Evolutionary conservation across 2,113 vertebrate species (phyloP).

Genomic region (Trematocara variabile): DNA sequence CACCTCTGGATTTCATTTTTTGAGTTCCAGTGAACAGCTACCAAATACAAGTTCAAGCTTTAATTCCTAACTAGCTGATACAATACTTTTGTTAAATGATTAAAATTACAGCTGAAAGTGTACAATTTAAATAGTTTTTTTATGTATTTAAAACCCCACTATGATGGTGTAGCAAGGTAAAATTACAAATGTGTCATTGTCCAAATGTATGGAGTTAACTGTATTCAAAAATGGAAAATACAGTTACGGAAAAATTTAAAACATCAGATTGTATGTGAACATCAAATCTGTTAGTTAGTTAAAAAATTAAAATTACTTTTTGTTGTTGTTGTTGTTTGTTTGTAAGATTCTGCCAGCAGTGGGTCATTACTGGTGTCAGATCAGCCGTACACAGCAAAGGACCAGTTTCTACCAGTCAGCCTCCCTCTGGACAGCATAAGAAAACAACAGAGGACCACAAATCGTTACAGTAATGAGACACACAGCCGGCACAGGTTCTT

Average conservation of each 20-base stretch:
- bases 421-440: not conserved
- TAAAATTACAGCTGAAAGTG: not conserved
- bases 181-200: not conserved
- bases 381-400: conserved; percentile 7
- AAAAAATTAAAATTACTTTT: not conserved
- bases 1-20: not conserved
- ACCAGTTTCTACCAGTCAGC: not conserved
- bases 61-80: not conserved
- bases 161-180: not conserved
- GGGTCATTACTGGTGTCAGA: conserved; percentile 42
- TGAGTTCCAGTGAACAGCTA: not conserved
- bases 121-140: not conserved
- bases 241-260: not conserved
- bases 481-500: not conserved
- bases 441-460: not conserved
- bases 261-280: not conserved
- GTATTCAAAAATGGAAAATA: not conserved
- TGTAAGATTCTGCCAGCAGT: conserved; percentile 48
- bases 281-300: not conserved
- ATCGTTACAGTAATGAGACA: not conserved
- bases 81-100: too few species aligned
- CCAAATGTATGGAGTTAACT: not conserved
- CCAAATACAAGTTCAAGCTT: not conserved
- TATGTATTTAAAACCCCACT: not conserved
- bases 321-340: not conserved